A percentile compares a stretch with the other conserved stretches of the same genome.
Evolutionary conservation across 2,888 invertebrate species (phyloP).

Genomic region (Troides aeacus): DNA sequence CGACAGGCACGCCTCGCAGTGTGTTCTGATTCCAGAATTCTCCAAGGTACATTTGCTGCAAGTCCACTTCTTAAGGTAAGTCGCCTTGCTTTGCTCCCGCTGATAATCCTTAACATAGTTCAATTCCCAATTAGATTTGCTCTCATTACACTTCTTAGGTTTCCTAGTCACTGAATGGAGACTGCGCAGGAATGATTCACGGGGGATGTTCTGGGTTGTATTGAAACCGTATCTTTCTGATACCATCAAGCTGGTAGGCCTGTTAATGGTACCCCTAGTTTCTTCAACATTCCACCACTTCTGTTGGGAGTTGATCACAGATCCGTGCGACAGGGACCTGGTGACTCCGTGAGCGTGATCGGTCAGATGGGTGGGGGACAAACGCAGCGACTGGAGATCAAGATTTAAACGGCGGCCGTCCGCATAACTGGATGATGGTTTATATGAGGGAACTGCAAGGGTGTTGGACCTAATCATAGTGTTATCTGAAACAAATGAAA

Average conservation of each 20-base stretch:
- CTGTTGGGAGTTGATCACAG: conserved; percentile 78
- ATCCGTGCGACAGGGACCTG: conserved; percentile 83
- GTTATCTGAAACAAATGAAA: conserved; percentile 58
- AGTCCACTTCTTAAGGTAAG: conserved; percentile 82
- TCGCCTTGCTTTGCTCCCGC: conserved; percentile 63
- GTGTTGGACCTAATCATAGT: conserved; percentile 78
- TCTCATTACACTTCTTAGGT: conserved; percentile 69
- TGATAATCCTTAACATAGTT: conserved; percentile 74
- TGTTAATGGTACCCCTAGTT: conserved; percentile 65
- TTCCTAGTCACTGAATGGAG: conserved; percentile 72
- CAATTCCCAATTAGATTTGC: conserved; percentile 74
- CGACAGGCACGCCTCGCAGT: conserved; percentile 88
- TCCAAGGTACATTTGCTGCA: conserved; percentile 88
- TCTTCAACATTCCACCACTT: conserved; percentile 78
- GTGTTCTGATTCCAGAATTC: conserved; percentile 82
- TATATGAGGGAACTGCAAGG: conserved; percentile 74
- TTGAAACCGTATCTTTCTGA: conserved; percentile 70
- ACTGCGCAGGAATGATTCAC: conserved; percentile 69
- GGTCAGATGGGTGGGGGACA: conserved; percentile 66
- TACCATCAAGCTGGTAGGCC: conserved; percentile 82
- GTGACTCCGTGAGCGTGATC: conserved; percentile 75
- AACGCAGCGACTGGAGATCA: conserved; percentile 62
- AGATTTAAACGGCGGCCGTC: conserved; percentile 63
- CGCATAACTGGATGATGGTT: conserved; percentile 64
- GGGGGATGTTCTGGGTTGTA: conserved; percentile 52